These are phyloP conservation scores for Paramormyrops kingsleyae DNA, from an alignment of 2,113 vertebrate species.

Conservation along the genomic window DNA sequence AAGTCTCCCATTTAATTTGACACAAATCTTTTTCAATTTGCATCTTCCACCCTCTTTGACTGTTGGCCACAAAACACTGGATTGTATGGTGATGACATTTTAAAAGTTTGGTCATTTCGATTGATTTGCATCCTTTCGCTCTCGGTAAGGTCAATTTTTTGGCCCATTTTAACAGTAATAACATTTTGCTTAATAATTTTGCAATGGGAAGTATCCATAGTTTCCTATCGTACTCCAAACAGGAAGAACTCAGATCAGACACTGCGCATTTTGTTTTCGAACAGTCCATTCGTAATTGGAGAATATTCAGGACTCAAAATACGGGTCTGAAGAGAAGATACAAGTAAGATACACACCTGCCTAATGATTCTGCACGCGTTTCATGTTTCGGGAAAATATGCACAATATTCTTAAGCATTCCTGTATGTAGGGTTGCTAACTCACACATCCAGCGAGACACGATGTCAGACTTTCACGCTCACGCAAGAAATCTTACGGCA, in stretches of 20 bases:
- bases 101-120: not conserved
- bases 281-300: not conserved
- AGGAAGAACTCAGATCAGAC: not conserved
- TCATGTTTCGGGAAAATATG: not conserved
- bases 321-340: not conserved
- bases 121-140: not conserved
- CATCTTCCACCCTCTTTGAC: not conserved
- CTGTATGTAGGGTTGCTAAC: not conserved
- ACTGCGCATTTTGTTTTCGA: not conserved
- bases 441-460: no score
- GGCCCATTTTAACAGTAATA: not conserved
- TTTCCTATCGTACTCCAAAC: not conserved
- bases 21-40: not conserved
- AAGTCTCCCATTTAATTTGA: not conserved
- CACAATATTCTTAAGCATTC: not conserved
- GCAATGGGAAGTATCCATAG: not conserved
- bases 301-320: not conserved
- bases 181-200: not conserved
- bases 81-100: not conserved
- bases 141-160: not conserved
- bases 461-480: not conserved
- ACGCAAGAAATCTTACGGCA: not conserved
- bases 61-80: not conserved
- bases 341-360: not conserved
- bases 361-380: not conserved